phyloP scores from a whole-genome alignment of 2,888 invertebrate genomes.

The Gymnocheta viridis region DNA sequence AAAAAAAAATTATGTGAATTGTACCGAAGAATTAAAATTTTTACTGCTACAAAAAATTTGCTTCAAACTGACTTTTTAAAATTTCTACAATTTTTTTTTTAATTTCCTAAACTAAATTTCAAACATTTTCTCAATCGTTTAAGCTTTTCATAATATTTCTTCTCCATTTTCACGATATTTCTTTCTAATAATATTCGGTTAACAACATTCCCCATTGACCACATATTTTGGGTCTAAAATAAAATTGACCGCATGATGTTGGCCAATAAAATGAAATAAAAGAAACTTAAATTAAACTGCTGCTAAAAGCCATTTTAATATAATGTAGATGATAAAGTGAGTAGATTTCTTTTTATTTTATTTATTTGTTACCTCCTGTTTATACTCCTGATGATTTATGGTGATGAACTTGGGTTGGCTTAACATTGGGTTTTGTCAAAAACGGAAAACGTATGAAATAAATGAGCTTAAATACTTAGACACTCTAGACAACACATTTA shows the following conservation, averaged over 20 bases:
- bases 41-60: too few species aligned
- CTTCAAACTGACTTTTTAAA: too few species aligned
- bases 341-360: neutral
- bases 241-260: neutral
- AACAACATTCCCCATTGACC: neutral
- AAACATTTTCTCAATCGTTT: too few species aligned
- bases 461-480: neutral
- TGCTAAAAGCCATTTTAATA: neutral
- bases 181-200: neutral
- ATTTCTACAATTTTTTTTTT: too few species aligned
- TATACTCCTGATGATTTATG: constrained; percentile 50
- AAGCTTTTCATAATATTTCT: too few species aligned
- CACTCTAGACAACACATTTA: neutral
- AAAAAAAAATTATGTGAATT: too few species aligned
- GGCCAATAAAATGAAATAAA: neutral
- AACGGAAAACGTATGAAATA: neutral
- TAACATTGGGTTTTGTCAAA: neutral
- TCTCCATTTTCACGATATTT: too few species aligned
- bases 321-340: neutral
- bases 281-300: neutral
- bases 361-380: neutral
- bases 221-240: neutral
- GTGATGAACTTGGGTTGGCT: constrained; percentile 45
- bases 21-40: too few species aligned
- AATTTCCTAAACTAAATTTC: too few species aligned